phyloP scores from a whole-genome alignment of 2,888 invertebrate genomes.

The Bellardia bayeri region DNA sequence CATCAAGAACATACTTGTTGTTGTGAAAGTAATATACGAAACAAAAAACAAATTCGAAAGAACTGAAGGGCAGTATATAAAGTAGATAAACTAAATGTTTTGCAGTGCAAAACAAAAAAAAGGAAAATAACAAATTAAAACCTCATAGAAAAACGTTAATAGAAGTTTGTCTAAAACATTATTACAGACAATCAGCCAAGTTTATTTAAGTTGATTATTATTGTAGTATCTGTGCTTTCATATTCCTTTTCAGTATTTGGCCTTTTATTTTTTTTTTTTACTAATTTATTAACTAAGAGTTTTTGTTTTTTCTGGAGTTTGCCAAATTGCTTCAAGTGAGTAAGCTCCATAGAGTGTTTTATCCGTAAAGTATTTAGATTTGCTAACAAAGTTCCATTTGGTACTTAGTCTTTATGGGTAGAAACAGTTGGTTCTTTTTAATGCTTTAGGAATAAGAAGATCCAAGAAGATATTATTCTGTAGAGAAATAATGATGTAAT shows the following conservation, averaged over 20 bases:
- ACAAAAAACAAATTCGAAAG: neutral
- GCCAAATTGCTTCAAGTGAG: constrained; percentile 8
- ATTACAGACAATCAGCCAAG: constrained; percentile 45
- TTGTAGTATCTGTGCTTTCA: no score
- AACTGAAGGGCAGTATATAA: neutral
- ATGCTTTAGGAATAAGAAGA: neutral
- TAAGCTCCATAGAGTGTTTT: constrained; percentile 18
- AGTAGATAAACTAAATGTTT: constrained; percentile 22
- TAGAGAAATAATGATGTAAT: neutral
- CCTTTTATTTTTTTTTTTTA: neutral
- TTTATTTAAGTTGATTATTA: constrained; percentile 43
- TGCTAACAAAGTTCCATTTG: constrained; percentile 6
- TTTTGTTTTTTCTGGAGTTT: neutral
- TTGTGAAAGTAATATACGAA: neutral
- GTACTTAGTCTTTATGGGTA: neutral
- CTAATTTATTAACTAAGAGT: neutral
- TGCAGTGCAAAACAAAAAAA: neutral
- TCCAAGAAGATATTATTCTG: neutral
- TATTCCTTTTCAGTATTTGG: neutral
- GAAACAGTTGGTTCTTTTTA: neutral
- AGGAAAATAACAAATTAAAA: constrained; percentile 56
- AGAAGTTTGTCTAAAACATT: constrained; percentile 48
- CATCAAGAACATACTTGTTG: constrained; percentile 51
- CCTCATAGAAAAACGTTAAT: constrained; percentile 38
- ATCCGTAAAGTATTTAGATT: constrained; percentile 26